phyloP scores from a whole-genome alignment of 2,113 vertebrate species.

The Lipophrys pholis region DNA sequence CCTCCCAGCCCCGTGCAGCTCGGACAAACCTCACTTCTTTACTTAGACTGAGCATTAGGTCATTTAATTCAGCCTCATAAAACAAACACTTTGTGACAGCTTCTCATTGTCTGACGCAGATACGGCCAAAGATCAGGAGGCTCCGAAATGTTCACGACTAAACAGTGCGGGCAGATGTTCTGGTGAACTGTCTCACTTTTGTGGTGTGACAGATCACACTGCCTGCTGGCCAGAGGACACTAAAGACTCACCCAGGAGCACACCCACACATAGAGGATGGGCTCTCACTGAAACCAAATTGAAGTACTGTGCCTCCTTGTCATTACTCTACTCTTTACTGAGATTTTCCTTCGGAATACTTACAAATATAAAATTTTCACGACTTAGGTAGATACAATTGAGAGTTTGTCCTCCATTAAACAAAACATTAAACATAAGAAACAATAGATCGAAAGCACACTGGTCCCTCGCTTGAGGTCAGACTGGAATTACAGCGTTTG shows the following conservation, averaged over 20 bases:
- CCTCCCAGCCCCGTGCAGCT: neutral
- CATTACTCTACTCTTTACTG: neutral
- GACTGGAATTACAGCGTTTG: slow-evolving; percentile 8
- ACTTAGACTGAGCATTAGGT: slow-evolving; percentile 22
- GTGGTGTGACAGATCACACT: slow-evolving; percentile 41
- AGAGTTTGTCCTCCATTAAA: neutral
- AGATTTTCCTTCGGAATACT: slow-evolving; percentile 34
- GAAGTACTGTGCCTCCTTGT: slow-evolving; percentile 26
- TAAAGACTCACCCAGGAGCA: slow-evolving; percentile 28
- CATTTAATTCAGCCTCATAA: slow-evolving; percentile 35
- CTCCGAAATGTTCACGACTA: slow-evolving; percentile 29
- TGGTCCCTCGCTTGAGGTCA: neutral
- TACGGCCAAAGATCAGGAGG: neutral
- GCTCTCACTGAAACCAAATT: slow-evolving; percentile 48
- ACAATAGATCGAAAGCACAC: slow-evolving; percentile 4
- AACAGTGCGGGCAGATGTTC: slow-evolving; percentile 66
- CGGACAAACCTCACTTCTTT: slow-evolving; percentile 32
- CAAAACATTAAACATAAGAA: slow-evolving; percentile 25
- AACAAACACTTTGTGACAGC: slow-evolving; percentile 17
- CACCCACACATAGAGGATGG: slow-evolving; percentile 35
- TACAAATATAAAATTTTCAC: slow-evolving; percentile 11
- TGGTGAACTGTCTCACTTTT: slow-evolving; percentile 18
- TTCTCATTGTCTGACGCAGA: slow-evolving; percentile 14
- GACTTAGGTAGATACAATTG: no score
- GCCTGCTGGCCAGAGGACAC: slow-evolving; percentile 34